Conservation (phyloP, 2,888 invertebrate genomes). For the Chrysolina oricalcia region DNA sequence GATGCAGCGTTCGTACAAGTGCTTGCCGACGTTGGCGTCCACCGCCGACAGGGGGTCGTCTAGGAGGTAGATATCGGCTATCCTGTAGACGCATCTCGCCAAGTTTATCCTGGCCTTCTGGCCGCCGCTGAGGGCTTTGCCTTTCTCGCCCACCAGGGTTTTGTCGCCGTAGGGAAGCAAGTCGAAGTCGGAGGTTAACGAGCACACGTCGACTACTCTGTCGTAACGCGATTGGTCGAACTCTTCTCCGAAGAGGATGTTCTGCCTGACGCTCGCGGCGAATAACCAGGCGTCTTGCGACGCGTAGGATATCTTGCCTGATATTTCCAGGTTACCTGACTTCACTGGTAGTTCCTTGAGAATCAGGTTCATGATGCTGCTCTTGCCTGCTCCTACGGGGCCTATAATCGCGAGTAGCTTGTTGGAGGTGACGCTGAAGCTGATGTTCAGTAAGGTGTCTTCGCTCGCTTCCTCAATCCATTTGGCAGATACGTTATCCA, state of each 20-base stretch:
- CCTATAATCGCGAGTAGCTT: slow-evolving; percentile 78
- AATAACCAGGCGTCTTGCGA: slow-evolving; percentile 80
- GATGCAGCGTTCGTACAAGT: slow-evolving; percentile 84
- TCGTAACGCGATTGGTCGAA: slow-evolving; percentile 76
- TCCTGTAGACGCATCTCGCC: slow-evolving; percentile 83
- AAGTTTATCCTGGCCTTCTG: slow-evolving; percentile 88
- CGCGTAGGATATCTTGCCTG: slow-evolving; percentile 75
- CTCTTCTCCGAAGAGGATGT: slow-evolving; percentile 84
- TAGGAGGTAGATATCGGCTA: slow-evolving; percentile 85
- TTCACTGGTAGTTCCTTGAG: slow-evolving; percentile 71
- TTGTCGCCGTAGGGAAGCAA: slow-evolving; percentile 84
- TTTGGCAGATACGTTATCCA: slow-evolving; percentile 80
- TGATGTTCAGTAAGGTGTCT: slow-evolving; percentile 71
- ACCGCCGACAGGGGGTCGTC: slow-evolving; percentile 90
- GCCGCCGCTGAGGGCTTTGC: slow-evolving; percentile 88
- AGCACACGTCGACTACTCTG: slow-evolving; percentile 79
- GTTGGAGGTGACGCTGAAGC: slow-evolving; percentile 65
- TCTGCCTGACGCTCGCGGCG: slow-evolving; percentile 79
- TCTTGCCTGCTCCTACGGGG: slow-evolving; percentile 81
- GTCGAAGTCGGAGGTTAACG: slow-evolving; percentile 80
- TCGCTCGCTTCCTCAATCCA: slow-evolving; percentile 73
- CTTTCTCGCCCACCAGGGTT: slow-evolving; percentile 87
- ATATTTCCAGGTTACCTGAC: slow-evolving; percentile 70
- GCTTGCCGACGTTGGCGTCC: slow-evolving; percentile 84
- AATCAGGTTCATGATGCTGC: slow-evolving; percentile 71